Percentiles rank a stretch among this genome's conserved stretches.
Evolutionary conservation across 2,113 vertebrate species (phyloP).

Genomic region (Apeltes quadracus): DNA sequence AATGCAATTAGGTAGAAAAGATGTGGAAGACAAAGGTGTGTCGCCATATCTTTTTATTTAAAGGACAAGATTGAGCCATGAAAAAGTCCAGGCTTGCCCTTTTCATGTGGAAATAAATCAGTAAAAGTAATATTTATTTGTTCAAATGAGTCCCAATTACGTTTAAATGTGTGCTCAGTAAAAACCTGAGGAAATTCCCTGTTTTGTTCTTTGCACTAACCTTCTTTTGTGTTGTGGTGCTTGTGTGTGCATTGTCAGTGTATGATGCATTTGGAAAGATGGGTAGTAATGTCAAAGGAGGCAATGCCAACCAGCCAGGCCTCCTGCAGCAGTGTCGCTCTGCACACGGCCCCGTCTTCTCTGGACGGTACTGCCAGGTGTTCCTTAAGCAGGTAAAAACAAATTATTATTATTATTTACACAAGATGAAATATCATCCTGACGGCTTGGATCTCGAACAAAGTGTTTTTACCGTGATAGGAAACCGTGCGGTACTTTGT

Average conservation of each 20-base stretch:
- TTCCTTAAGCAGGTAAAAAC: constrained; percentile 80
- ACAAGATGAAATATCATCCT: neutral
- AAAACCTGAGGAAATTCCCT: neutral
- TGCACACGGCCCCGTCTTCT: constrained; percentile 69
- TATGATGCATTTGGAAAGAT: constrained; percentile 86
- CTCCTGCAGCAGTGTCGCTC: constrained; percentile 81
- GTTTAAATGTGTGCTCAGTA: neutral
- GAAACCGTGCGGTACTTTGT: constrained; percentile 79
- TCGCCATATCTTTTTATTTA: neutral
- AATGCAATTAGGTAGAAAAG: neutral
- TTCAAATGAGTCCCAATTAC: neutral
- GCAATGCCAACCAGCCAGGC: constrained; percentile 83
- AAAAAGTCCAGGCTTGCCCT: neutral
- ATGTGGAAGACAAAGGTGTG: neutral
- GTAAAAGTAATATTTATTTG: neutral
- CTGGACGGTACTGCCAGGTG: constrained; percentile 85
- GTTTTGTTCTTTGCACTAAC: neutral
- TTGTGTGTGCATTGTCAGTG: constrained; percentile 73
- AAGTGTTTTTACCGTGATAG: constrained; percentile 55
- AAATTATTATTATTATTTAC: neutral
- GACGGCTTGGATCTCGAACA: neutral
- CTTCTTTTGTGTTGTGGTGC: neutral
- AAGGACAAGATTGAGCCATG: neutral
- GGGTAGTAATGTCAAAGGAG: constrained; percentile 82
- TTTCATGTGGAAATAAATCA: neutral